A percentile compares a stretch with the other conserved stretches of the same genome.
Evolutionary conservation across 1,140 invertebrate genomes (phyloP).

Genomic region (Atta cephalotes): DNA sequence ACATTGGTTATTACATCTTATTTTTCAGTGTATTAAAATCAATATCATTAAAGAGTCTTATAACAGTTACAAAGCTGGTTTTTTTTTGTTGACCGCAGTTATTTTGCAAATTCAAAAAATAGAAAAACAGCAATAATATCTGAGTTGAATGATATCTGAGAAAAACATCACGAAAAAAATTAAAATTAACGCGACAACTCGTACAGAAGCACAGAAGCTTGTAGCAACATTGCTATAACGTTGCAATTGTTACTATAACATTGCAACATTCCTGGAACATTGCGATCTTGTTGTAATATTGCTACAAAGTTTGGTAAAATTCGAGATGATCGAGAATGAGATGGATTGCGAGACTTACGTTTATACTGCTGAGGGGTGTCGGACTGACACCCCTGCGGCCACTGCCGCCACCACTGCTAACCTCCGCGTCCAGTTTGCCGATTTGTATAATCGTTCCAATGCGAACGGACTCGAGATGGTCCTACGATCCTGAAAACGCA

Average conservation of each 20-base stretch:
- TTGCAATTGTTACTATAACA: no score
- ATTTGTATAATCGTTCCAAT: conserved; percentile 57
- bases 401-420: conserved; percentile 78
- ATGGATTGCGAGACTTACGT: conserved; percentile 78
- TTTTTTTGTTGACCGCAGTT: no score
- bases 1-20: no score
- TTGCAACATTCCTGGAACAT: background rate
- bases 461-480: background rate
- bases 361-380: conserved; percentile 82
- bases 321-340: background rate
- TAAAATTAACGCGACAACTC: background rate
- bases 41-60: no score
- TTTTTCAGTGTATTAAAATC: no score
- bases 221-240: no score
- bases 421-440: conserved; percentile 84
- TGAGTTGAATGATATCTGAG: background rate
- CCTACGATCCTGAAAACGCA: conserved; percentile 41
- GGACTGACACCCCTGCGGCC: conserved; percentile 83
- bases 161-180: background rate
- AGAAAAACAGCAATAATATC: background rate
- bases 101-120: no score
- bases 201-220: no score
- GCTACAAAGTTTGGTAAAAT: background rate
- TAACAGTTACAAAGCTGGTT: no score
- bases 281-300: no score